Percentiles rank a stretch among this genome's conserved stretches.
Conservation (phyloP, 2,888 invertebrate species). For the Alviniconcha strummeri region DNA sequence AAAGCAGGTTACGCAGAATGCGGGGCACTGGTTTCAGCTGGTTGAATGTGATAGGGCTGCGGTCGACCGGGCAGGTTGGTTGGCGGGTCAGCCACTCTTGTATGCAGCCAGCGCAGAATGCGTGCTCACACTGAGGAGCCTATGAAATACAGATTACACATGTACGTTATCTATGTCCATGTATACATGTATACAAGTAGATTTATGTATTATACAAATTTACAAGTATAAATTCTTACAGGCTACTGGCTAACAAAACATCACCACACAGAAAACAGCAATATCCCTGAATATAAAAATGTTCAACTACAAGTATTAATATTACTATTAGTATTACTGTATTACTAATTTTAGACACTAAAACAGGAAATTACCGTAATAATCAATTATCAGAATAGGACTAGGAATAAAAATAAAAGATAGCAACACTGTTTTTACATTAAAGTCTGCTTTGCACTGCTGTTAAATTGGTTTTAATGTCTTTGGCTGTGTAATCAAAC, state of each 20-base stretch:
- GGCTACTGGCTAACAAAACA: not conserved
- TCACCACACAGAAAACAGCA: not conserved
- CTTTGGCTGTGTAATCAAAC: too few species aligned
- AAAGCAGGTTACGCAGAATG: constrained; percentile 89
- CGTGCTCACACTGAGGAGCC: constrained; percentile 97
- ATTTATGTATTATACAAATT: not conserved
- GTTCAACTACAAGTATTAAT: not conserved
- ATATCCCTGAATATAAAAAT: not conserved
- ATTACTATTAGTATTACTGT: too few species aligned
- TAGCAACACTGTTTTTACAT: too few species aligned
- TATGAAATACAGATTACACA: constrained; percentile 74
- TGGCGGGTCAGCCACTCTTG: constrained; percentile 95
- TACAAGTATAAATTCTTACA: not conserved
- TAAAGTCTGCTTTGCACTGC: too few species aligned
- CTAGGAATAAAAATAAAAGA: too few species aligned
- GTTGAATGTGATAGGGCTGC: constrained; percentile 88
- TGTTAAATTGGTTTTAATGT: too few species aligned
- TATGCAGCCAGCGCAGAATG: constrained; percentile 93
- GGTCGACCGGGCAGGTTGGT: constrained; percentile 95
- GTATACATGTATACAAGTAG: not conserved
- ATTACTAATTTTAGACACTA: too few species aligned
- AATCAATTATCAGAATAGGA: not conserved
- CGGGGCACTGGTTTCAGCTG: constrained; percentile 94
- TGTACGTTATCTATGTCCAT: not conserved
- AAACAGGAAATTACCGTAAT: too few species aligned